Base-by-base conservation (phyloP, 2,113 vertebrate genomes). In the Xiphorhynchus elegans region DNA sequence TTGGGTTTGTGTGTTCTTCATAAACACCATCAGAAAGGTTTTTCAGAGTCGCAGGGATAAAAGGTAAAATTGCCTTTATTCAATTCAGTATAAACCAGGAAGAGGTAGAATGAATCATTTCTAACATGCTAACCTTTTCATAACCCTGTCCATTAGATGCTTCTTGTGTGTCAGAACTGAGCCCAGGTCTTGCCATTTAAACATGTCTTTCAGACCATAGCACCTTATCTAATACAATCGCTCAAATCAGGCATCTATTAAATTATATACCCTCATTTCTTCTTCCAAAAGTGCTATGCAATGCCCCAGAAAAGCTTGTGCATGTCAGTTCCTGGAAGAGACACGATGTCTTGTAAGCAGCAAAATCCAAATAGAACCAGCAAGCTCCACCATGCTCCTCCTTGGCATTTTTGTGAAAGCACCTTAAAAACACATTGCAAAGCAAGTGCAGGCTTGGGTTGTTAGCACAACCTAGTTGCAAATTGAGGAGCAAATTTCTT, bases 1-100 rank as follows among this genome's bases (percentile, higher is more conserved):
- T 62, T 62, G 18, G 10, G 7, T 76, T 69, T 68, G 23, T 59
- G 28, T 40, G 20, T n/a, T 82, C 46, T 70, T 90, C 44, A 33
- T 47, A 67, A 92, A 73, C 39, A 49, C 13, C 7, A 50, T 31
- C 17, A 87, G 58, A 85, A 75, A 87, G 23, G 7, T 46, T 89
- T 87, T 87, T 89, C 74, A 90, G 86, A 94, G 63, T 16, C 78
- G 83, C 40, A 31, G 50, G 17, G 19, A 52, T 52, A 78, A 84
- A 68, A 85, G 37, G 31, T 82, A 68, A 86, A 93, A 73, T 77
- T 84, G 33, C 33, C 39, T 97, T 93, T 95, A 86, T 91, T 93
- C 20, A 58, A 62, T 67, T 85, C 35, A 39, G 42, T 31, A 37
- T 76, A 66, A 88, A 85, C 24, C 28, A 94, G 35, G 42, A 93